Percentiles rank a stretch among this genome's conserved stretches.
Conservation (phyloP, 2,113 vertebrate genomes). For the Petaurus breviceps region DNA sequence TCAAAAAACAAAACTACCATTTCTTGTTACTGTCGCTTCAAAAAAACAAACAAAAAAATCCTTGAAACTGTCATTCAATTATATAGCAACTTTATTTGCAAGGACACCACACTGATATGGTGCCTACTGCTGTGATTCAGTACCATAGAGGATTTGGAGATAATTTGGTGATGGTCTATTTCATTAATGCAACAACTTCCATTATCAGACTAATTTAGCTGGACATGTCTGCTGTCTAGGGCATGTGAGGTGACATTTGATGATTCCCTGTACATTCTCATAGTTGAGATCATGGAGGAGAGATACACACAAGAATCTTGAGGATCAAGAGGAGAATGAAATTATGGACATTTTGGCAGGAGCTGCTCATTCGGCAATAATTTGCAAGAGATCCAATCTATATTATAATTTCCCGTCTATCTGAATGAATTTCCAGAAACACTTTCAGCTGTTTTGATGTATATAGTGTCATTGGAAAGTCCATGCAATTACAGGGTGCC, state of each 20-base stretch:
- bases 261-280: not conserved
- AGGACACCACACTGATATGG: not conserved
- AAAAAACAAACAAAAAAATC: not conserved
- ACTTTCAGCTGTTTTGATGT: not conserved
- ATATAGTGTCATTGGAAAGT: not conserved
- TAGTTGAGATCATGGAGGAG: constrained; percentile 15
- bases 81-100: not conserved
- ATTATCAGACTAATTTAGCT: constrained; percentile 40
- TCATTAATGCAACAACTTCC: constrained; percentile 38
- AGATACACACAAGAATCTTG: not conserved
- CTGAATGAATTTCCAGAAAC: constrained; percentile 27
- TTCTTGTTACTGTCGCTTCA: not conserved
- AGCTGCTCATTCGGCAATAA: constrained; percentile 18
- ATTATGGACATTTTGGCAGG: constrained; percentile 21
- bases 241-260: constrained; percentile 33
- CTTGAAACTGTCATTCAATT: not conserved
- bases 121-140: not conserved
- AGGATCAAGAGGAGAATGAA: constrained; percentile 37
- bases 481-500: not conserved
- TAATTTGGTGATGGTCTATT: not conserved
- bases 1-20: not conserved
- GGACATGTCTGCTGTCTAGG: constrained; percentile 43
- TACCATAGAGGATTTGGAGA: constrained; percentile 8
- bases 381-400: constrained; percentile 28
- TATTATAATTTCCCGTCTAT: constrained; percentile 43